phyloP scores from a whole-genome alignment of 2,113 vertebrate species.

The Syngnathus floridae region DNA sequence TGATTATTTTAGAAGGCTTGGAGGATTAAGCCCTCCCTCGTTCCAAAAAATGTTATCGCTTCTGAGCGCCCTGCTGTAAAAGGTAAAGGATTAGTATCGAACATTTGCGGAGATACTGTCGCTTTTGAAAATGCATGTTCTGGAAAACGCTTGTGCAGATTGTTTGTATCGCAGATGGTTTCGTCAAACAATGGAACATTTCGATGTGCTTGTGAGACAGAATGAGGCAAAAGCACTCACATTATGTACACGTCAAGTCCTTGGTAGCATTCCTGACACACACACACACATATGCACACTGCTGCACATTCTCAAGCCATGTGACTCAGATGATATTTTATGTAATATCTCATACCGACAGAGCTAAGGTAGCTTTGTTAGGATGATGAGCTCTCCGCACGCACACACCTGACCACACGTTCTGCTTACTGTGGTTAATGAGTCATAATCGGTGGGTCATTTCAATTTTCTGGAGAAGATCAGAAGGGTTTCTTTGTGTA shows the following conservation, averaged over 20 bases:
- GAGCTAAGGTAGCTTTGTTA: conserved; percentile 29
- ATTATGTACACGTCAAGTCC: conserved; percentile 27
- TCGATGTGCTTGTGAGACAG: neutral
- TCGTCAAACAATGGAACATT: neutral
- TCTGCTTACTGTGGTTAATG: conserved; percentile 17
- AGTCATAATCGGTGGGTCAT: neutral
- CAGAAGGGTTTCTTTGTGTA: neutral
- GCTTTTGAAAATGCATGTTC: neutral
- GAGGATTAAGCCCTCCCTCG: neutral
- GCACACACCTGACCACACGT: neutral
- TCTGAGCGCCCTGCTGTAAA: neutral
- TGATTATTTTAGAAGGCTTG: conserved; percentile 1
- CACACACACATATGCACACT: neutral
- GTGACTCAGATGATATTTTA: conserved; percentile 47
- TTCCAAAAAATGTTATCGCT: neutral
- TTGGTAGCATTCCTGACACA: conserved; percentile 30
- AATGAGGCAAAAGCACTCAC: conserved; percentile 14
- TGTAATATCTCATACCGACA: conserved; percentile 44
- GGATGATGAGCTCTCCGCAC: neutral
- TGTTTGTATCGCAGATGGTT: neutral
- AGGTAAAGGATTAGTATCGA: neutral
- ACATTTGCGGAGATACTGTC: neutral
- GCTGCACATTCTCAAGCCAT: conserved; percentile 37
- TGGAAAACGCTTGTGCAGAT: too few species aligned
- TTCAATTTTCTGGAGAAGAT: neutral